Percentiles rank a stretch among this genome's conserved stretches.
These are phyloP conservation scores for Brachionus calyciflorus DNA, from an alignment of 1,140 invertebrate species.

Conservation along the genomic window DNA sequence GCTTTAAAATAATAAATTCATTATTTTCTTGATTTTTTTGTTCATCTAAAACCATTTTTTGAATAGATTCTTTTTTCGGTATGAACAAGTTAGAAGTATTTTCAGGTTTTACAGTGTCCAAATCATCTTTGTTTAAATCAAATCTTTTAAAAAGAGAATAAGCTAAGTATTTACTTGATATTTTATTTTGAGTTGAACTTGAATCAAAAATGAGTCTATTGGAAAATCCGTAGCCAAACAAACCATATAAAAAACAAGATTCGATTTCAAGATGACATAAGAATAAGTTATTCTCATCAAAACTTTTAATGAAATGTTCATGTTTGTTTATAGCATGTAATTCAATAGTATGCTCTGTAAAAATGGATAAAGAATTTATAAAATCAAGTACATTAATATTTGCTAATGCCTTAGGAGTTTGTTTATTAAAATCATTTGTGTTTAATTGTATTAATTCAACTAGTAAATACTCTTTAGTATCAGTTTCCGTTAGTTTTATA, in stretches of 20 bases:
- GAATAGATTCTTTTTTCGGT: too few species aligned
- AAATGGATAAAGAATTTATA: not conserved
- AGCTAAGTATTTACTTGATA: not conserved
- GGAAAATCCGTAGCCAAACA: not conserved
- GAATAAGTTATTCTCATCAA: not conserved
- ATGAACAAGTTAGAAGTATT: too few species aligned
- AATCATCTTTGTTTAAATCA: not conserved
- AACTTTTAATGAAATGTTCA: not conserved
- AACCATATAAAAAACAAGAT: conserved; percentile 16
- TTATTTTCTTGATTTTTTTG: not conserved
- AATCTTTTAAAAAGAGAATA: conserved; percentile 5
- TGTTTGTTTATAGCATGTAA: not conserved
- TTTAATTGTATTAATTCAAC: not conserved
- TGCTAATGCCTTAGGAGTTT: too few species aligned
- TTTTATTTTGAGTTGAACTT: not conserved
- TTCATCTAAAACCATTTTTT: too few species aligned
- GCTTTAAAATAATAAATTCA: not conserved
- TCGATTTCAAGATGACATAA: not conserved
- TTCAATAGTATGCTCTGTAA: not conserved
- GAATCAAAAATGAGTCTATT: not conserved
- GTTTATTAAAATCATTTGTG: not conserved
- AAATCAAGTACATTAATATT: not conserved
- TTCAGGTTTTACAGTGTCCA: not conserved
- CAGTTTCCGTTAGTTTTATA: not conserved
- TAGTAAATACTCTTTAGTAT: not conserved